phyloP scores from a whole-genome alignment of 2,113 vertebrate genomes.

The Hippoglossus stenolepis region DNA sequence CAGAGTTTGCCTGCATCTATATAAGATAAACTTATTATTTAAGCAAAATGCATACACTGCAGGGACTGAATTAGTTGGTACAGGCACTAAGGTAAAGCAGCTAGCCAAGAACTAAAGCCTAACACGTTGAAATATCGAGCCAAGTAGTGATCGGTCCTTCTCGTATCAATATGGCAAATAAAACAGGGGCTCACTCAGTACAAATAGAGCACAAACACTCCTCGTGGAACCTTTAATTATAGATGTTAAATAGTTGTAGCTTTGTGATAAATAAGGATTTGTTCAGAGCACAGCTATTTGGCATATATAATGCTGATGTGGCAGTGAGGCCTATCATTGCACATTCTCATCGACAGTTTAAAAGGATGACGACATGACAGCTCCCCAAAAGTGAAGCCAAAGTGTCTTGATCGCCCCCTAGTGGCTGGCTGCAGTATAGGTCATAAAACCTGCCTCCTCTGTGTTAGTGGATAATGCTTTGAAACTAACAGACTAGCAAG shows the following conservation, averaged over 20 bases:
- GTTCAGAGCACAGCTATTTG: not conserved
- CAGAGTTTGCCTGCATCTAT: not conserved
- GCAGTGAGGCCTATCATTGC: not conserved
- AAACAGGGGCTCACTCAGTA: not conserved
- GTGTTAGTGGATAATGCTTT: no score
- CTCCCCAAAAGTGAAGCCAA: no score
- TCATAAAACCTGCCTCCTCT: no score
- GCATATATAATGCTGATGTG: not conserved
- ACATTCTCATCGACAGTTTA: not conserved
- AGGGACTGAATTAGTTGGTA: not conserved
- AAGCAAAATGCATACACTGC: not conserved
- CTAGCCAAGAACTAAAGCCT: not conserved
- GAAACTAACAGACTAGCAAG: no score
- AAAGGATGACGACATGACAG: no score
- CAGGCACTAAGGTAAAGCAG: not conserved
- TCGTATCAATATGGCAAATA: not conserved
- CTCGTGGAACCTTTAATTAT: not conserved
- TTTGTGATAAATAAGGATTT: not conserved
- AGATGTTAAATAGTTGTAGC: not conserved
- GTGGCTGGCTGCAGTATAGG: no score
- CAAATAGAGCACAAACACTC: not conserved
- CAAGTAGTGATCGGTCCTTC: not conserved
- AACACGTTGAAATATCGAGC: not conserved
- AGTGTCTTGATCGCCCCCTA: no score
- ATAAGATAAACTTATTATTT: not conserved